phyloP scores from a whole-genome alignment of 2,113 vertebrate species.

The Chaetodon auriga region DNA sequence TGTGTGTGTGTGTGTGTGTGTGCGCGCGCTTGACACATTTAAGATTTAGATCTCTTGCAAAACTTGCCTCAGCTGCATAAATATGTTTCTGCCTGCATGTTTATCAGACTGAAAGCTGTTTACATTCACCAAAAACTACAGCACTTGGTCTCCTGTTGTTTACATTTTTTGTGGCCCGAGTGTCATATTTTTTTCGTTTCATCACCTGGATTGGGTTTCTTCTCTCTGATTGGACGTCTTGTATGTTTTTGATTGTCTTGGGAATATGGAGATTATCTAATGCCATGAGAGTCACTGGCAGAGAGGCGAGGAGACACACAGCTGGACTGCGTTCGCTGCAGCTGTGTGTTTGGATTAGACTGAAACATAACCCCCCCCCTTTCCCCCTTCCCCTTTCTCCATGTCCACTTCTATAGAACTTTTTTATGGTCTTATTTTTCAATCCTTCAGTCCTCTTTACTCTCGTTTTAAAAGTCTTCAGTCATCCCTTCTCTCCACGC shows the following conservation, averaged over 20 bases:
- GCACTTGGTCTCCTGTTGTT: slow-evolving; percentile 31
- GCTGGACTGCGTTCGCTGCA: slow-evolving; percentile 50
- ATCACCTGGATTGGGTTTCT: neutral
- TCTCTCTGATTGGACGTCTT: neutral
- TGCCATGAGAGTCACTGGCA: neutral
- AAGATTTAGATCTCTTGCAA: slow-evolving; percentile 31
- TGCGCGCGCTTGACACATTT: slow-evolving; percentile 39
- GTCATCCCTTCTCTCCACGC: neutral
- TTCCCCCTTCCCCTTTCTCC: neutral
- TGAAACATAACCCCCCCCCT: slow-evolving; percentile 22
- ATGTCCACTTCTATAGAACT: neutral
- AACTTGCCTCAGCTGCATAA: slow-evolving; percentile 50
- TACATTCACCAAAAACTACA: slow-evolving; percentile 21
- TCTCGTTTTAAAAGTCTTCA: neutral
- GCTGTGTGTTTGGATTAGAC: slow-evolving; percentile 44
- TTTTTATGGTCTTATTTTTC: neutral
- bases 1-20: slow-evolving; percentile 18
- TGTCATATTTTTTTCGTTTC: neutral
- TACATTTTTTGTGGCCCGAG: neutral
- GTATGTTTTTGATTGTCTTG: neutral
- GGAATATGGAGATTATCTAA: slow-evolving; percentile 27
- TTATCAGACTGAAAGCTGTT: slow-evolving; percentile 50
- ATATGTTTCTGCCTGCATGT: slow-evolving; percentile 36
- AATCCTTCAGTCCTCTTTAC: neutral
- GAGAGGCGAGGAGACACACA: neutral